Percentiles rank a stretch among this genome's conserved stretches.
phyloP scores from a whole-genome alignment of 2,113 vertebrate species.

The Saccopteryx leptura region DNA sequence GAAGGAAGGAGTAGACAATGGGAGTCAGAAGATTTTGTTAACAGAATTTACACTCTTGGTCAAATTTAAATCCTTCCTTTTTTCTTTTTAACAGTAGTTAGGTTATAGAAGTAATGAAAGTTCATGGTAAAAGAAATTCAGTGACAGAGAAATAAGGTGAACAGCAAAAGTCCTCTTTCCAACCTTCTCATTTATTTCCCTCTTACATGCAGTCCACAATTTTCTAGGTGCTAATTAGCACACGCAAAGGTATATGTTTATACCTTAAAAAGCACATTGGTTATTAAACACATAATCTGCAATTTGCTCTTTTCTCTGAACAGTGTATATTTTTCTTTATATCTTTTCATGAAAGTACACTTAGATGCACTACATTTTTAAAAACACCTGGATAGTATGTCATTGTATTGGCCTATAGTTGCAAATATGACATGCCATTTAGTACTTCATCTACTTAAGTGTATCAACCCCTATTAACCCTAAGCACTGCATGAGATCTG shows the following conservation, averaged over 20 bases:
- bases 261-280: not conserved
- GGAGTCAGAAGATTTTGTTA: conserved; percentile 61
- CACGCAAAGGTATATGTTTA: not conserved
- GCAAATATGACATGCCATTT: not conserved
- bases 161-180: conserved; percentile 8
- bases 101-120: not conserved
- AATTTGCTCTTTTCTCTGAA: not conserved
- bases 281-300: not conserved
- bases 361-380: not conserved
- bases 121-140: conserved; percentile 14
- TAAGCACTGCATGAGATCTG: not conserved
- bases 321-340: not conserved
- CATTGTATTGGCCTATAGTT: not conserved
- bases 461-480: conserved; percentile 37
- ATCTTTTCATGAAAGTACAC: not conserved
- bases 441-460: not conserved
- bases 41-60: conserved; percentile 5
- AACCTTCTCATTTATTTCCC: conserved; percentile 34
- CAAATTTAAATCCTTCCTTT: conserved; percentile 21
- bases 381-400: not conserved
- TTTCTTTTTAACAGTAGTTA: not conserved
- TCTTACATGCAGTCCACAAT: not conserved
- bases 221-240: not conserved
- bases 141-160: not conserved
- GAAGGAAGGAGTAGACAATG: not conserved